Evolutionary conservation across 2,797 vertebrate genomes (phyloP), one percentile per base, ranked within the genome.

Genomic region (Sebastes steindachneri): DNA sequence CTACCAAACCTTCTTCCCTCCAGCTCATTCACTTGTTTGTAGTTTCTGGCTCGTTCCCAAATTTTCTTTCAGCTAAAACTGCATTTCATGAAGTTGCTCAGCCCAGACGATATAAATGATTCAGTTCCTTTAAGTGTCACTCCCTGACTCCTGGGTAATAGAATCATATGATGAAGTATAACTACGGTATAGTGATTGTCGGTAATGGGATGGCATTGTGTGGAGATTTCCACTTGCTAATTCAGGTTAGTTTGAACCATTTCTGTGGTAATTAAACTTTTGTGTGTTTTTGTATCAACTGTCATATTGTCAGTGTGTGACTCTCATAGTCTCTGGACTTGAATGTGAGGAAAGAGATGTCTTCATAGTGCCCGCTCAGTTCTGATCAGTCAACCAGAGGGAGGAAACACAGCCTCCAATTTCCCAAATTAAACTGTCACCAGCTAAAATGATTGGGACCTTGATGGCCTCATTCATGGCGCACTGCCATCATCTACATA

Each of bases 381-480:
- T 37, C 19, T 75, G 79, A 58, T 78, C 45, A 70, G 62, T 26
- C n/a, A 11, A 69, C 73, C 64, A 60, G 78, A 60, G 29, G 76
- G 37, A 64, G 54, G 67, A 88, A 84, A 78, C 54, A 68, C 66
- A 72, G 80, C 75, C 57, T 80, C 62, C 82, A 84, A 83, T 89
- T 86, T 86, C 67, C 79, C 64, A 91, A 90, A 90, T 91, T 65
- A 88, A 91, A 87, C 71, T 88, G 85, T 90, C 83, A 79, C 53
- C 62, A 53, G 65, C 66, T 75, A 68, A 80, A 90, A 81, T 83
- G 79, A 89, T 81, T 85, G 79, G 71, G 76, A 69, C 33, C 59
- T 76, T 83, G 74, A 84, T 84, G 77, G 79, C 77, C 76, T 83
- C 79, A 25, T 86, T 76, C 64, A 51, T 77, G 74, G 51, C 9